Evolutionary conservation across 2,888 invertebrate species (phyloP).

Genomic region (Mamestra brassicae): DNA sequence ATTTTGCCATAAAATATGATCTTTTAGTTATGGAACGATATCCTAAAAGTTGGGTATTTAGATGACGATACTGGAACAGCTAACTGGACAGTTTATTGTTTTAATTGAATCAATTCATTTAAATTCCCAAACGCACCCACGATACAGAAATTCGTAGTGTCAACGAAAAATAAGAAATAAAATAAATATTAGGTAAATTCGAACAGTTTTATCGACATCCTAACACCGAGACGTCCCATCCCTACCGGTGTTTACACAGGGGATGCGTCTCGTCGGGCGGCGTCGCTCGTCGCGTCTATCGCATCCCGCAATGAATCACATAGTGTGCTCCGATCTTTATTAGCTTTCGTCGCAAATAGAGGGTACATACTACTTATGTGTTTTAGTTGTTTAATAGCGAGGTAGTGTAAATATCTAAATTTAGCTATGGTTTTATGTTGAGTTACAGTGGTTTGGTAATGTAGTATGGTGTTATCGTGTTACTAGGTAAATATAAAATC

Average conservation of each 20-base stretch:
- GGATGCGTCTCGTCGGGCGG: slow-evolving; percentile 52
- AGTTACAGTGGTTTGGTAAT: slow-evolving; percentile 9
- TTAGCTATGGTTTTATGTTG: not conserved
- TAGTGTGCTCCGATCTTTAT: slow-evolving; percentile 57
- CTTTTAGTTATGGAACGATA: too few relatives aligned
- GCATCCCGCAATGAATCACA: slow-evolving; percentile 61
- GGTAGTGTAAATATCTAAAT: not conserved
- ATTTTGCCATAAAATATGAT: too few relatives aligned
- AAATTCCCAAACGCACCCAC: too few relatives aligned
- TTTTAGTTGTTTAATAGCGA: slow-evolving; percentile 14
- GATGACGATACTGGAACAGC: too few relatives aligned
- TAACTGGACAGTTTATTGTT: too few relatives aligned
- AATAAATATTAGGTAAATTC: too few relatives aligned
- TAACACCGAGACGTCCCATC: slow-evolving; percentile 21
- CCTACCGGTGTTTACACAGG: slow-evolving; percentile 54
- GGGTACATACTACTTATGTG: slow-evolving; percentile 39
- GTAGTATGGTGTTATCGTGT: slow-evolving; percentile 10
- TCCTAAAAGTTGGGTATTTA: too few relatives aligned
- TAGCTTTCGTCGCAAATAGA: slow-evolving; percentile 58
- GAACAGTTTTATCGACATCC: slow-evolving; percentile 26
- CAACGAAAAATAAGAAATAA: too few relatives aligned
- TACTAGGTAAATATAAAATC: not conserved
- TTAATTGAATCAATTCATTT: too few relatives aligned
- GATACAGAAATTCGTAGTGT: too few relatives aligned
- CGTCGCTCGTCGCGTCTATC: slow-evolving; percentile 50